Evolutionary conservation across 2,113 vertebrate genomes (phyloP).

Genomic region (Eurypyga helias): DNA sequence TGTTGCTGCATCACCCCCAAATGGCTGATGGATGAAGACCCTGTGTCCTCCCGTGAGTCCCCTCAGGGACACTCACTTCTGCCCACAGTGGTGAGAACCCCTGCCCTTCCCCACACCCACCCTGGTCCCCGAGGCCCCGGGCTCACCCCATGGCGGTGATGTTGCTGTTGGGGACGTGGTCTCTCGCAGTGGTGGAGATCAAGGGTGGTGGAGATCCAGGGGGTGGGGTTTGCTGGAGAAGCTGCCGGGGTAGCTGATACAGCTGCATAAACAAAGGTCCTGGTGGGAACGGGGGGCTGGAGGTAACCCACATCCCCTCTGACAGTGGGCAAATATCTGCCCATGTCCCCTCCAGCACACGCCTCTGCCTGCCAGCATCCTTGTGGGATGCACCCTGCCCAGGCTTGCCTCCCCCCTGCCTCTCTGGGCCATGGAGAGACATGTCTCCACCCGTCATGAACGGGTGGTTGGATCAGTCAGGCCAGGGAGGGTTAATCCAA

Average conservation of each 20-base stretch:
- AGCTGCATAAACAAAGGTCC: neutral
- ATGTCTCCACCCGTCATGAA: fast-evolving
- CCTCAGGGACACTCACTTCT: neutral
- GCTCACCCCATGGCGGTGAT: fast-evolving
- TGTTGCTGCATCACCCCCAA: no score
- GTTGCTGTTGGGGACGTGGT: neutral
- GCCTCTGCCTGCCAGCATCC: no score
- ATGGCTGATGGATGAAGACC: neutral
- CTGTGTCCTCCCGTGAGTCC: fast-evolving
- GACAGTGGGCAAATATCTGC: neutral
- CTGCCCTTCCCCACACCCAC: neutral
- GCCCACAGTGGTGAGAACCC: neutral
- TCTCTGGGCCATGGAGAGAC: neutral
- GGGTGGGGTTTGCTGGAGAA: fast-evolving
- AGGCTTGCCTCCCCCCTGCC: neutral
- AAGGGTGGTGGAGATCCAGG: neutral
- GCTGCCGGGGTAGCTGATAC: neutral
- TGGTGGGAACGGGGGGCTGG: neutral
- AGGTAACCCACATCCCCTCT: neutral
- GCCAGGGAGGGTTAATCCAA: no score
- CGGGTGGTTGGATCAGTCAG: no score
- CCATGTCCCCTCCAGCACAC: neutral
- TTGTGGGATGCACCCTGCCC: neutral
- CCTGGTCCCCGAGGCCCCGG: neutral
- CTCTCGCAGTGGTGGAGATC: fast-evolving